phyloP scores from a whole-genome alignment of 2,113 vertebrate genomes.

The Dicaeum eximium region DNA sequence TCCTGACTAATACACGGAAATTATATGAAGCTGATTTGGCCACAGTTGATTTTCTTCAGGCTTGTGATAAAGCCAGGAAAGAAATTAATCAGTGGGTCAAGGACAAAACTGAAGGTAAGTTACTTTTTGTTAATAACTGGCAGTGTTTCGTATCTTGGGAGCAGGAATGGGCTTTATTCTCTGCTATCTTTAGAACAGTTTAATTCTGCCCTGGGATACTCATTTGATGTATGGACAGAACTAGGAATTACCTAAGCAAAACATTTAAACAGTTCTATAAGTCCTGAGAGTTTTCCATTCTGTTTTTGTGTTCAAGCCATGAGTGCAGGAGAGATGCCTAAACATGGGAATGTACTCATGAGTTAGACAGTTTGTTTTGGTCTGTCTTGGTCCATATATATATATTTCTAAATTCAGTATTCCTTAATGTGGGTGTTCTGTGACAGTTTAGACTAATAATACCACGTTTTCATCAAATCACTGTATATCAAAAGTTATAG shows the following conservation, averaged over 20 bases:
- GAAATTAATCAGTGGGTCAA: slow-evolving; percentile 91
- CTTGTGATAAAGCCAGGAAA: slow-evolving; percentile 71
- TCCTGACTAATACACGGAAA: slow-evolving; percentile 79
- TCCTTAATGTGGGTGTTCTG: neutral
- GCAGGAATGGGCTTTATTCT: neutral
- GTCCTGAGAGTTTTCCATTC: neutral
- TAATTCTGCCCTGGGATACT: neutral
- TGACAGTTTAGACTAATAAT: neutral
- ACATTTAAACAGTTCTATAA: neutral
- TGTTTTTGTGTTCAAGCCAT: neutral
- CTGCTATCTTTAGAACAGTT: neutral
- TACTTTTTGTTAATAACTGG: neutral
- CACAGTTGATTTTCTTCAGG: slow-evolving; percentile 80
- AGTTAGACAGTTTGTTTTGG: neutral
- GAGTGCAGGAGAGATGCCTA: neutral
- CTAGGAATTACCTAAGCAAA: neutral
- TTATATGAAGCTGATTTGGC: slow-evolving; percentile 84
- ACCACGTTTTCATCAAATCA: neutral
- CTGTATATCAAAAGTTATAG: neutral
- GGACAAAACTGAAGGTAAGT: slow-evolving; percentile 84
- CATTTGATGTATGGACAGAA: neutral
- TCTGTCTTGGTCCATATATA: neutral
- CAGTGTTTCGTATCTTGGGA: neutral
- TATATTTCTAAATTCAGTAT: neutral
- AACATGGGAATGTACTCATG: neutral